Base-by-base conservation (phyloP, 2,888 invertebrate genomes). In the Epistrophella euchroma region DNA sequence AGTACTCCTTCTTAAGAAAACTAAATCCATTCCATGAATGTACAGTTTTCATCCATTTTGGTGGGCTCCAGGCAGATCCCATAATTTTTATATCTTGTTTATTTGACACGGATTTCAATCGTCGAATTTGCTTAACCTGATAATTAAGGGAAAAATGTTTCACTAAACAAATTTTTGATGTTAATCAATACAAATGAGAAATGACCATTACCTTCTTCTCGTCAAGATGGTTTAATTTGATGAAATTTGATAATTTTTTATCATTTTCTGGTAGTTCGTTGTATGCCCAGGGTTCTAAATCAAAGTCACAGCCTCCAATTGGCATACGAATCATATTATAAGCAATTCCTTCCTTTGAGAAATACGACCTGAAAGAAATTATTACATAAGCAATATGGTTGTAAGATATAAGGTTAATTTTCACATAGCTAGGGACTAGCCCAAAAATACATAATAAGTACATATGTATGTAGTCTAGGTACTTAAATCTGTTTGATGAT, bases 251-350 rank as follows among this genome's bases (percentile, higher is more conserved):
- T n/a, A 98, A 93, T 0, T 92, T 91, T 6, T 91, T 91, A 89
- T 95, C 95, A 89, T 95, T 94, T 89, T 92, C 92, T 0, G 94
- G 93, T 0, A 91, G 78, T 85, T 95, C 95, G 89, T 96, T 96
- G 91, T 97, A 97, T 0, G 97, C 95, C 93, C 98, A 98, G 0
- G 95, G 93, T 62, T 94, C 94, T 0, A 95, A 94, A 0, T 98
- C 98, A 92, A 98, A 98, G 92, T 98, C 98, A 72, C 95, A 94
- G 10, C 97, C 97, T 1, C 95, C 98, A 82, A 98, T 97, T 0
- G 98, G 96, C 7, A 97, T 94, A 52, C 98, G 94, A 56, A 96
- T 95, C 88, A 98, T 90, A 89, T 94, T 96, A 91, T 97, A 98
- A 88, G 95, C 95, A 75, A 97, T 93, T 10, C 98, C 98, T 82